Conservation (phyloP, 2,888 invertebrate genomes). For the Lepidochrysops patricia region DNA sequence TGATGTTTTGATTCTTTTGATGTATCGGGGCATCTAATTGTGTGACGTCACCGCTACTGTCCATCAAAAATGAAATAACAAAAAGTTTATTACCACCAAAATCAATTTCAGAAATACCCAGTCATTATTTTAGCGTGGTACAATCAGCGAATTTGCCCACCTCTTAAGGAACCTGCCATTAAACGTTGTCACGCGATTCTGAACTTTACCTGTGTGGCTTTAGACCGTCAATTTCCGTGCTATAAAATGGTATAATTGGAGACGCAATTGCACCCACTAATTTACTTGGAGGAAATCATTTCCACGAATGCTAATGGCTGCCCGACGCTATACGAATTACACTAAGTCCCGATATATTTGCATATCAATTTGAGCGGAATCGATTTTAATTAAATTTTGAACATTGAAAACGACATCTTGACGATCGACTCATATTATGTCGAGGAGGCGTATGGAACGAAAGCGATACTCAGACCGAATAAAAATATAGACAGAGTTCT, state of each 20-base stretch:
- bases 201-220: background rate
- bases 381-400: slow-evolving; percentile 6
- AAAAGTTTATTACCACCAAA: slow-evolving; percentile 15
- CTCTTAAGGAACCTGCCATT: slow-evolving; percentile 12
- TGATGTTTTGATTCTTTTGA: too few relatives aligned
- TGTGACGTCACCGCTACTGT: background rate
- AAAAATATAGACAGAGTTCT: too few relatives aligned
- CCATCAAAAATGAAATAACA: background rate
- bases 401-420: background rate
- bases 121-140: slow-evolving; percentile 17
- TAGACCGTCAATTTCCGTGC: background rate
- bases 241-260: slow-evolving; percentile 4
- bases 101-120: slow-evolving; percentile 13
- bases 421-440: background rate
- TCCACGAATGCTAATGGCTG: slow-evolving; percentile 25
- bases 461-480: too few relatives aligned
- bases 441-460: too few relatives aligned
- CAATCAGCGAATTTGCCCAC: slow-evolving; percentile 16
- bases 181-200: background rate
- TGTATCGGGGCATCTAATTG: too few relatives aligned
- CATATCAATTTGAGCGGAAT: slow-evolving; percentile 14
- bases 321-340: slow-evolving; percentile 14
- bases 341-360: slow-evolving; percentile 18
- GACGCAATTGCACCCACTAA: slow-evolving; percentile 17
- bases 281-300: slow-evolving; percentile 25